Conservation (phyloP, 2,113 vertebrate genomes). For the Stomatorhinus ivindoensis region DNA sequence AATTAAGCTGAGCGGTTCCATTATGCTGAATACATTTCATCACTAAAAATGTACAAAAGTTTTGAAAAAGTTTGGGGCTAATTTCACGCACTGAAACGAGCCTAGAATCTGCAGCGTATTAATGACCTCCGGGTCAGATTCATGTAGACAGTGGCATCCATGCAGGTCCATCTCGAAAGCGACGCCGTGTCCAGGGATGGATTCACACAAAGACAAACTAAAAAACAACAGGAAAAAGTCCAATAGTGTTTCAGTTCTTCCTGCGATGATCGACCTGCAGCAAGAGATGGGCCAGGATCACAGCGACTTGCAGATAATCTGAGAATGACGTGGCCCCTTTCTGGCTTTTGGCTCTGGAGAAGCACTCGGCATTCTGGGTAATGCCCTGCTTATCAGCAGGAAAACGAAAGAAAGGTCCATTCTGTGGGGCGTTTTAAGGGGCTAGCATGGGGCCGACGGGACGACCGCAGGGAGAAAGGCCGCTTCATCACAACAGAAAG, state of each 20-base stretch:
- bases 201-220: neutral
- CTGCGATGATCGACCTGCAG: neutral
- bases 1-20: constrained; percentile 7
- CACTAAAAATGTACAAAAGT: neutral
- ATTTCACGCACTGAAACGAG: neutral
- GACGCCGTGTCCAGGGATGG: neutral
- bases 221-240: neutral
- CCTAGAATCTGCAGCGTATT: neutral
- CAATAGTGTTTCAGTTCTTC: neutral
- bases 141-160: neutral
- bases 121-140: neutral
- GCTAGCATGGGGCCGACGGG: neutral
- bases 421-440: neutral
- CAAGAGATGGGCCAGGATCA: neutral
- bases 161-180: neutral
- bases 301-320: neutral
- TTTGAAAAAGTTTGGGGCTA: neutral
- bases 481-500: neutral
- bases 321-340: neutral
- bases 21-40: neutral
- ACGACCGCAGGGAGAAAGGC: neutral
- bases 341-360: neutral
- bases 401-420: neutral
- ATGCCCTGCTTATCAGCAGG: neutral
- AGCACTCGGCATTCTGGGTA: neutral